These are phyloP conservation scores for Gopherus evgoodei DNA, from an alignment of 2,113 vertebrate genomes.

Conservation along the genomic window DNA sequence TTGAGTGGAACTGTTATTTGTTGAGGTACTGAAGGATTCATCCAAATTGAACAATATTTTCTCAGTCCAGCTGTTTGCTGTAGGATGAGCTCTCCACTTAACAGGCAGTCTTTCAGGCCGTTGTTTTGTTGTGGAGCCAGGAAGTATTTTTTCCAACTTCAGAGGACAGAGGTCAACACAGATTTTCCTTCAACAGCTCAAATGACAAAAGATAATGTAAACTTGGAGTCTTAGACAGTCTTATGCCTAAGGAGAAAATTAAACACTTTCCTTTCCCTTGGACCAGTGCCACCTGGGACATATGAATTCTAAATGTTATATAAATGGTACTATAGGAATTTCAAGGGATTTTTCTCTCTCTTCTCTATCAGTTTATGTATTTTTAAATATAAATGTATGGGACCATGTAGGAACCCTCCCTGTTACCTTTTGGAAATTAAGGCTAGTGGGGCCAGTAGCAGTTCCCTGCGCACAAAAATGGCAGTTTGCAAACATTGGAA, in stretches of 20 bases:
- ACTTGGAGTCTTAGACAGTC: not conserved
- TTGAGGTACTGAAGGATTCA: not conserved
- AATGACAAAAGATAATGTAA: not conserved
- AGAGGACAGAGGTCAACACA: not conserved
- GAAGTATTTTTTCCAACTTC: not conserved
- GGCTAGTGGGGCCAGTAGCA: not conserved
- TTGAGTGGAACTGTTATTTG: accelerated
- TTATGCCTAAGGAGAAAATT: not conserved
- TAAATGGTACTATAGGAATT: not conserved
- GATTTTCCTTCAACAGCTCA: not conserved
- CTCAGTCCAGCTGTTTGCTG: not conserved
- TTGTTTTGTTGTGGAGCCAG: not conserved
- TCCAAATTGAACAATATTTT: not conserved
- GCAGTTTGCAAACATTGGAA: not conserved
- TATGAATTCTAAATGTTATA: not conserved
- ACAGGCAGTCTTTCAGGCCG: not conserved
- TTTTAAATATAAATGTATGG: not conserved
- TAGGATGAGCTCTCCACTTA: not conserved
- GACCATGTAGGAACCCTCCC: not conserved
- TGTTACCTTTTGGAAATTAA: not conserved
- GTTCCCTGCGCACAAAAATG: not conserved
- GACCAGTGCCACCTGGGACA: not conserved
- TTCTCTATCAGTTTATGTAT: not conserved
- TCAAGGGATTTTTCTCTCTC: not conserved
- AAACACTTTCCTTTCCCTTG: not conserved